These are phyloP conservation scores for Diachrysia chrysitis DNA, from an alignment of 2,888 invertebrate genomes.

Conservation along the genomic window DNA sequence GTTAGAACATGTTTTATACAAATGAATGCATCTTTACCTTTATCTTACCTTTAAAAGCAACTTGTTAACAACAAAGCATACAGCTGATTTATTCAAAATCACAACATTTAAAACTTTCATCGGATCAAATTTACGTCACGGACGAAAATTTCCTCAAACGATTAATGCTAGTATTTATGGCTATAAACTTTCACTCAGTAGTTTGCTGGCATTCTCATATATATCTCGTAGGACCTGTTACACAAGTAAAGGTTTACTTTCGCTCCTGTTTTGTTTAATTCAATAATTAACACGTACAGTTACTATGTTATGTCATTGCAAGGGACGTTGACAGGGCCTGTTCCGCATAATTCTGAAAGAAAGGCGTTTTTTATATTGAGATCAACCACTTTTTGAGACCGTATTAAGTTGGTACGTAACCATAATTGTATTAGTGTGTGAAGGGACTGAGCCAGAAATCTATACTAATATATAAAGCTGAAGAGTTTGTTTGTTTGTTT, in stretches of 20 bases:
- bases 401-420: too few species aligned
- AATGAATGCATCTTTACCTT: too few species aligned
- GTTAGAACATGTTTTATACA: too few species aligned
- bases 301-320: background rate
- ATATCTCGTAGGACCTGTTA: conserved; percentile 55
- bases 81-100: background rate
- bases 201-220: conserved; percentile 28
- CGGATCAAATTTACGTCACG: conserved; percentile 5
- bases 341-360: background rate
- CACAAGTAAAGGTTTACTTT: conserved; percentile 41
- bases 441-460: too few species aligned
- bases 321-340: background rate
- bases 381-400: too few species aligned
- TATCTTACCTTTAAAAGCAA: too few species aligned
- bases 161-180: conserved; percentile 10
- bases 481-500: too few species aligned
- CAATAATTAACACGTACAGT: background rate
- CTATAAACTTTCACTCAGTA: conserved; percentile 44
- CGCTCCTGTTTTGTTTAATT: conserved; percentile 26
- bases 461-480: too few species aligned
- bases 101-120: background rate
- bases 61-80: background rate
- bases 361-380: too few species aligned
- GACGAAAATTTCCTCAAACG: conserved; percentile 6
- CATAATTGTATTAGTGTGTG: too few species aligned